A percentile compares a stretch with the other conserved stretches of the same genome.
These are phyloP conservation scores for Philotrypesis tridentata DNA, from an alignment of 1,140 invertebrate species.

Conservation along the genomic window DNA sequence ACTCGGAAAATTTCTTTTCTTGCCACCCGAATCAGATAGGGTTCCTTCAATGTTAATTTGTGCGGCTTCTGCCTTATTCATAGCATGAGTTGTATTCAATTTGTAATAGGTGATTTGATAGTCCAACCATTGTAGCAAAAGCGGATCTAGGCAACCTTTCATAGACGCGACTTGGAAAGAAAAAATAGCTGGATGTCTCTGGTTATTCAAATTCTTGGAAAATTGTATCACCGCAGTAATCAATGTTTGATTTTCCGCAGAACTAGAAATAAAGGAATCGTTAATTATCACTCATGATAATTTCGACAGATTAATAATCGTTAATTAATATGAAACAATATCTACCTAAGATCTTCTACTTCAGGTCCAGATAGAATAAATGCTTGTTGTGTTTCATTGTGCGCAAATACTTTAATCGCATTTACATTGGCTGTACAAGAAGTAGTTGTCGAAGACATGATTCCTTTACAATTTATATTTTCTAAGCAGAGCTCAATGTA, in stretches of 20 bases:
- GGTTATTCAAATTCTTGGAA: constrained; percentile 71
- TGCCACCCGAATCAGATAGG: constrained; percentile 64
- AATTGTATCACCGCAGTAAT: constrained; percentile 74
- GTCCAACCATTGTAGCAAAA: constrained; percentile 77
- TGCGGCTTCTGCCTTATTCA: constrained; percentile 56
- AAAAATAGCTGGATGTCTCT: constrained; percentile 74
- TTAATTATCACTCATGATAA: neutral
- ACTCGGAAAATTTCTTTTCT: constrained; percentile 69
- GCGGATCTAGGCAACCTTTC: constrained; percentile 77
- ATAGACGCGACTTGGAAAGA: constrained; percentile 77
- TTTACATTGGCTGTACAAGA: constrained; percentile 67
- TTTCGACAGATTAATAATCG: neutral
- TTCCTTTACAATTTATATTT: constrained; percentile 70
- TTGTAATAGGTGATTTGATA: constrained; percentile 72
- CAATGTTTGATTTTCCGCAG: constrained; percentile 62
- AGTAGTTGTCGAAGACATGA: constrained; percentile 68
- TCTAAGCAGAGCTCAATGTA: constrained; percentile 75
- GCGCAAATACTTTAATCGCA: constrained; percentile 74
- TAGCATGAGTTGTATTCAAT: constrained; percentile 53
- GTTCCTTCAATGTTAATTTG: constrained; percentile 66
- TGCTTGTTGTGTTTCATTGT: constrained; percentile 73
- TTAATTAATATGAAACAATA: neutral
- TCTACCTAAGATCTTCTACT: constrained; percentile 60
- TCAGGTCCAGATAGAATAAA: constrained; percentile 77
- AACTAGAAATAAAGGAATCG: constrained; percentile 55